Evolutionary conservation across 1,140 invertebrate genomes (phyloP), one percentile per base, ranked within the genome.

Genomic region (Aradophagus sp.): DNA sequence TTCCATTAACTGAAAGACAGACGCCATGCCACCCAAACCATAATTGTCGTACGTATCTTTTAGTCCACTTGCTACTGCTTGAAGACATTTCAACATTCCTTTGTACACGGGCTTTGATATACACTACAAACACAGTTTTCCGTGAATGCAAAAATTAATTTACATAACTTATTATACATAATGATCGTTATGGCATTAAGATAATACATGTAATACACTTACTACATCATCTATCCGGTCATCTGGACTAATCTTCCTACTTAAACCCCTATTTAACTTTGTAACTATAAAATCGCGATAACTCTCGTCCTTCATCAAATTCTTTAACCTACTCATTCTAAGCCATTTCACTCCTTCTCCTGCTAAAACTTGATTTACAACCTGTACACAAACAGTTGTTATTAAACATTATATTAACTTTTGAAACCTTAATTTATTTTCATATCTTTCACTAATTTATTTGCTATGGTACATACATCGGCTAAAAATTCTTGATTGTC

Each of bases 301-400:
- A 47, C 94, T 98, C 86, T 99, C 98, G 85, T 99, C 97, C 84
- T 99, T 98, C 95, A 99, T 97, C 3, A 99, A 85, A 80, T 98
- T 97, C 78, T 96, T 97, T 12, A 99, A 87, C 23, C 97, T 90
- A 78, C 95, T 97, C 4, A 97, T 83, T 84, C 99, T 98, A 12
- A 99, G 86, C 95, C 97, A 99, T 23, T 97, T 96, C 10, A 99
- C 92, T 1, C 98, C 97, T 87, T 99, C 96, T 6, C 98, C 98
- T 35, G 95, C 93, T 36, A 99, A 79, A 2, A 99, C 95, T 86
- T 94, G 93, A 78, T 91, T 94, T 6, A 97, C 91, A 17, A 98
- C 89, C 90, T 98, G n/a, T 11, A 86, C 8, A 66, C 53, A 68
- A 42, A 56, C 34, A 36, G 10, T 17, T 16, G 35, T 35, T 8